These are phyloP conservation scores for Cepphus grylle DNA, from an alignment of 2,113 vertebrate genomes.

Conservation along the genomic window DNA sequence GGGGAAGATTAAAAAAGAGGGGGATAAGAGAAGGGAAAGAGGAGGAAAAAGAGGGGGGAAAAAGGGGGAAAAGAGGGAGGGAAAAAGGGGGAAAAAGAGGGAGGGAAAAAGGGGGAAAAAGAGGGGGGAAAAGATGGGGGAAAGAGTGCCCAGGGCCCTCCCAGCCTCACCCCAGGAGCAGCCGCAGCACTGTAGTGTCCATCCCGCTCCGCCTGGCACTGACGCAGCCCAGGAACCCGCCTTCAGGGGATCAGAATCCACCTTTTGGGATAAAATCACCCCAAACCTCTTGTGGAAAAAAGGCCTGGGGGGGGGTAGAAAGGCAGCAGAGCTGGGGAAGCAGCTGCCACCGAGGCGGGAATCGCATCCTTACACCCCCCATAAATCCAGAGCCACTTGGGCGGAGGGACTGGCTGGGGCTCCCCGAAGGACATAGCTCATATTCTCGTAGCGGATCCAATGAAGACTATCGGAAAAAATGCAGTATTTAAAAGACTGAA, in stretches of 20 bases:
- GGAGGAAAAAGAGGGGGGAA: too few species aligned
- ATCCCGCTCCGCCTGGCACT: rapidly evolving
- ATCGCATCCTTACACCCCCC: background rate
- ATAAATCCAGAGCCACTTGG: background rate
- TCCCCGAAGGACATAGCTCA: background rate
- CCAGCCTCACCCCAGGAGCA: rapidly evolving
- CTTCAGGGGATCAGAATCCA: background rate
- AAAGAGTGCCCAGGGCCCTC: rapidly evolving
- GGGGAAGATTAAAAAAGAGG: too few species aligned
- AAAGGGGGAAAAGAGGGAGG: too few species aligned
- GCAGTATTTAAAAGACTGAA: constrained; percentile 66
- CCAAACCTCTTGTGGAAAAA: background rate
- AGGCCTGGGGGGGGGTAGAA: rapidly evolving
- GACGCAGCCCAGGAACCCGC: background rate
- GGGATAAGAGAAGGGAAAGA: too few species aligned
- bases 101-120: background rate
- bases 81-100: too few species aligned
- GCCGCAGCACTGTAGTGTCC: background rate
- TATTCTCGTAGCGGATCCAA: background rate
- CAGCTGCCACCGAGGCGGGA: rapidly evolving
- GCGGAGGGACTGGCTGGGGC: rapidly evolving
- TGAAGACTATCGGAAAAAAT: constrained; percentile 46
- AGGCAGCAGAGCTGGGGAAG: background rate
- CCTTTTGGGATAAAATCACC: background rate
- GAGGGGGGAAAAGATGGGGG: rapidly evolving